These are phyloP conservation scores for Amphipyra berbera DNA, from an alignment of 2,888 invertebrate species.

Conservation along the genomic window DNA sequence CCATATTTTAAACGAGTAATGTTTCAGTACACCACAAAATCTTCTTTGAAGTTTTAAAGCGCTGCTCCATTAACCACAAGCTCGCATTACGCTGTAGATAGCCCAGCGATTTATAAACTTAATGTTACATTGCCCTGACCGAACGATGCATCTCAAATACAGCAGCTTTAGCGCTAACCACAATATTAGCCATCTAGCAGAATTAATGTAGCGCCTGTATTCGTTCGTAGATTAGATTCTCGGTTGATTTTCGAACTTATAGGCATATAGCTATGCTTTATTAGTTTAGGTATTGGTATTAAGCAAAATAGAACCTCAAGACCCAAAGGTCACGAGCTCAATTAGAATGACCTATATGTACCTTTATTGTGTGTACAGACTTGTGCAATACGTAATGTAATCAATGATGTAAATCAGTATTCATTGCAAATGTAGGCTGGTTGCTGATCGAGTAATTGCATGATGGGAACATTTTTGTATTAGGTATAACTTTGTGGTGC, in stretches of 20 bases:
- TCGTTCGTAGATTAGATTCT: conserved; percentile 28
- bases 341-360: not conserved
- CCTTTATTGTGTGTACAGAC: not conserved
- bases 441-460: too few relatives aligned
- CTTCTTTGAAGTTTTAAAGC: conserved; percentile 23
- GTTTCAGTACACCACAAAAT: conserved; percentile 6
- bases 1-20: conserved; percentile 9
- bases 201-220: conserved; percentile 32
- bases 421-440: too few relatives aligned
- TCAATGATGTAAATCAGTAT: too few relatives aligned
- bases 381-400: not conserved
- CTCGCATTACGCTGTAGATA: conserved; percentile 20
- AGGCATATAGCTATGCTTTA: conserved; percentile 11
- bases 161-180: conserved; percentile 19
- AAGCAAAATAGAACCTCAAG: not conserved
- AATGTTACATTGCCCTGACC: conserved; percentile 27
- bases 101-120: conserved; percentile 35
- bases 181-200: conserved; percentile 9
- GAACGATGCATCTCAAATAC: conserved; percentile 24
- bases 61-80: conserved; percentile 32
- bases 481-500: too few relatives aligned
- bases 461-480: too few relatives aligned
- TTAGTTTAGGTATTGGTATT: not conserved
- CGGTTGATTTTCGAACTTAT: conserved; percentile 12
- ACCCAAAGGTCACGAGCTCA: not conserved